Percentiles rank a stretch among this genome's conserved stretches.
phyloP scores from a whole-genome alignment of 2,888 invertebrate genomes.

The Bellardia pandia region DNA sequence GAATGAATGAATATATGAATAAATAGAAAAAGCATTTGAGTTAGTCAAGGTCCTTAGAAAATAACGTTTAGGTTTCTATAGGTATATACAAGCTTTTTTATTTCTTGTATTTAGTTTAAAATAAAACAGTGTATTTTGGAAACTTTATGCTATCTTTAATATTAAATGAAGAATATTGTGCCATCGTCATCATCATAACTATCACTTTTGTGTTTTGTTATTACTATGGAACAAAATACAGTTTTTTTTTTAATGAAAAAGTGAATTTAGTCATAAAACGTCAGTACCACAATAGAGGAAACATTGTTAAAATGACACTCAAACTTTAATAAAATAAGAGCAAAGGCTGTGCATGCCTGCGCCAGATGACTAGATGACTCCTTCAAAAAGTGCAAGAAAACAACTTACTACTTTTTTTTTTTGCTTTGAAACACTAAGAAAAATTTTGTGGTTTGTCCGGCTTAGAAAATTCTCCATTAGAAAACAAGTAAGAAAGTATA shows the following conservation, averaged over 20 bases:
- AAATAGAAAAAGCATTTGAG: slow-evolving; percentile 32
- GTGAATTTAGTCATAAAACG: slow-evolving; percentile 37
- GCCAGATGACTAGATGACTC: slow-evolving; percentile 50
- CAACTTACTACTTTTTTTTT: slow-evolving; percentile 5
- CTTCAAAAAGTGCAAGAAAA: neutral
- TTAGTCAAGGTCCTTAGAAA: slow-evolving; percentile 26
- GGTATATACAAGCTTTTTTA: neutral
- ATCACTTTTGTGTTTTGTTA: slow-evolving; percentile 23
- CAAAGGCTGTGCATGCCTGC: slow-evolving; percentile 5
- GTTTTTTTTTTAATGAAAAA: slow-evolving; percentile 17
- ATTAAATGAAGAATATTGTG: slow-evolving; percentile 46
- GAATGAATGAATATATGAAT: slow-evolving; percentile 18
- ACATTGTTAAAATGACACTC: slow-evolving; percentile 17
- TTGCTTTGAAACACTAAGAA: neutral
- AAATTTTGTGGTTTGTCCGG: neutral
- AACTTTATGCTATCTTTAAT: slow-evolving; percentile 45
- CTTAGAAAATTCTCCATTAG: too few species aligned
- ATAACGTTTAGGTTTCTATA: neutral
- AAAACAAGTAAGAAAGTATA: too few species aligned
- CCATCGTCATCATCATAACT: slow-evolving; percentile 34
- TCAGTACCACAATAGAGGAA: slow-evolving; percentile 36
- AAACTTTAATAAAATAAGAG: neutral
- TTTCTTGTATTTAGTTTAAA: neutral
- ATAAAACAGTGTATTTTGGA: slow-evolving; percentile 53
- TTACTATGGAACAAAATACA: slow-evolving; percentile 2